Conservation (phyloP, 2,888 invertebrate genomes). For the Dynastes hyllus region DNA sequence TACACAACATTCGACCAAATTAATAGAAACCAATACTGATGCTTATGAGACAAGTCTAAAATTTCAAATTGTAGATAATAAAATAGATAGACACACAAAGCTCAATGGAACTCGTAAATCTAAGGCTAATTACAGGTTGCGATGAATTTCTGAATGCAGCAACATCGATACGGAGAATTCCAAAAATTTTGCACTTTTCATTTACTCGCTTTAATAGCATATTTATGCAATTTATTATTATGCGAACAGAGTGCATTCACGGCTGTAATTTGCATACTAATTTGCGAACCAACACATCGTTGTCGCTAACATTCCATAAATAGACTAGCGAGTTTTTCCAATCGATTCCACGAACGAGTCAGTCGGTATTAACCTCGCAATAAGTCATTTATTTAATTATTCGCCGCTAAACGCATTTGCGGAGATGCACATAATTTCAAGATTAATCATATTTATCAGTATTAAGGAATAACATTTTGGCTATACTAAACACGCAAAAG, state of each 20-base stretch:
- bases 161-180: slow-evolving; percentile 9
- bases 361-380: slow-evolving; percentile 10
- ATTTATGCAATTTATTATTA: slow-evolving; percentile 44
- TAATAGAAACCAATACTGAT: no score
- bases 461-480: no score
- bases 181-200: slow-evolving; percentile 36
- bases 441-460: no score
- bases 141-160: slow-evolving; percentile 20
- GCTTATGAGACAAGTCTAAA: neutral
- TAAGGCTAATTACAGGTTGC: slow-evolving; percentile 27
- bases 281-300: slow-evolving; percentile 43
- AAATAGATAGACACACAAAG: neutral
- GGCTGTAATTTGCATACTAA: slow-evolving; percentile 45
- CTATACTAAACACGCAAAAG: no score
- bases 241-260: slow-evolving; percentile 43
- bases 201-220: slow-evolving; percentile 31
- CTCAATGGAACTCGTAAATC: slow-evolving; percentile 33
- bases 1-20: no score
- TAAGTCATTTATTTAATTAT: slow-evolving; percentile 39
- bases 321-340: slow-evolving; percentile 28
- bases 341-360: slow-evolving; percentile 11
- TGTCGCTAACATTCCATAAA: slow-evolving; percentile 44
- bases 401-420: neutral
- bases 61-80: slow-evolving; percentile 17
- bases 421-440: neutral